Evolutionary conservation across 2,113 vertebrate genomes (phyloP), one percentile per base, ranked within the genome.

Genomic region (Scomber scombrus): DNA sequence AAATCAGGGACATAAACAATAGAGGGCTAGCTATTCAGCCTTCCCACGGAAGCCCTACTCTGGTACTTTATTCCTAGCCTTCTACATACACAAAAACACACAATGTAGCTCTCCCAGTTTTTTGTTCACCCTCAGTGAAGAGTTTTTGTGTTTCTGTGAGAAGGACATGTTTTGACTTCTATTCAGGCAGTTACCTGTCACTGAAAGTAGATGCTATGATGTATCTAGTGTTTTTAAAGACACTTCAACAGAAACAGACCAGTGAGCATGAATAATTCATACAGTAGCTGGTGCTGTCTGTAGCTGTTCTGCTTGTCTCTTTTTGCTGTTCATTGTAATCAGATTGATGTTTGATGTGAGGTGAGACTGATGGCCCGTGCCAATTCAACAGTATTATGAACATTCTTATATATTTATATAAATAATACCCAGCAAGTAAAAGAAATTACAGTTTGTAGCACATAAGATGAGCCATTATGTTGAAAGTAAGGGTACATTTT

Each of bases 1-100:
- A 89, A 91, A 93, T 70, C 65, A 62, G 69, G 77, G 64, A 79
- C 69, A 77, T 87, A 82, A 94, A 94, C 93, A 95, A 94, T 92
- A 78, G 84, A 84, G 43, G 64, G 61, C 86, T 68, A 72, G 85
- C 84, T 84, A 61, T 73, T 80, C 75, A 81, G 80, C 71, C 88
- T 94, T 94, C 91, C 91, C 82, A 91, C 77, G 89, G 91, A 94
- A 91, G 40, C 74, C 71, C 72, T 78, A 23, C 84, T 82, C 85
- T 52, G 40, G 71, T 66, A 70, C 68, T 78, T 75, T 86, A 72
- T 89, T 89, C 72, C 81, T 49, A 50, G 54, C 78, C 69, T 82
- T 83, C 72, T 12, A 60, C 26, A 12, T 18, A 43, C 61, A 21
- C 10, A 29, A 55, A 40, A 43, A 23, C n/a, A 23, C 64, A 46